Evolutionary conservation across 2,113 vertebrate genomes (phyloP).

Genomic region (Ptyas mucosa): DNA sequence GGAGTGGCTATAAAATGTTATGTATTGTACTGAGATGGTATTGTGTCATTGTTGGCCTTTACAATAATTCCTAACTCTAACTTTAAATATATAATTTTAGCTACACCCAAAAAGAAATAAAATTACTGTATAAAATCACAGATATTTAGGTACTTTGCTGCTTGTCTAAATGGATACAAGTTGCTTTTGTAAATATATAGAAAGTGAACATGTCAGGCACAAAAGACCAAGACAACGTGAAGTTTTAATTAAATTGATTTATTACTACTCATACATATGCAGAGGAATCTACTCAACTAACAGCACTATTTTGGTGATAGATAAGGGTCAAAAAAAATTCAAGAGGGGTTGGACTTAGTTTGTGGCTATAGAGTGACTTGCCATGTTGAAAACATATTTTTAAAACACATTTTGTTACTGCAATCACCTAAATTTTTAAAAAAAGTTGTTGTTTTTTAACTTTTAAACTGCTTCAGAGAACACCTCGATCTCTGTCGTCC

Average conservation of each 20-base stretch:
- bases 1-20: conserved; percentile 17
- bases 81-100: background rate
- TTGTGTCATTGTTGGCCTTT: background rate
- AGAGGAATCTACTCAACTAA: background rate
- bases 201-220: background rate
- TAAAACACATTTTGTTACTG: background rate
- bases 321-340: background rate
- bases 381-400: background rate
- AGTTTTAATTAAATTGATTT: background rate
- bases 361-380: background rate
- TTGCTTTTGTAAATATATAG: conserved; percentile 2
- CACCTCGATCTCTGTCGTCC: no score
- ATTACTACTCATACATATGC: background rate
- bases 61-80: background rate
- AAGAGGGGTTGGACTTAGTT: background rate
- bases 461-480: no score
- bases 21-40: background rate
- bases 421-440: background rate
- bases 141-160: background rate
- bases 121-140: background rate
- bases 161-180: conserved; percentile 7
- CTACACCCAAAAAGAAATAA: background rate
- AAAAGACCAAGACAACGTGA: background rate
- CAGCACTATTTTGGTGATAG: background rate
- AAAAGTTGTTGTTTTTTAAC: no score